phyloP scores from a whole-genome alignment of 2,888 invertebrate species.

The Volucella zonaria region DNA sequence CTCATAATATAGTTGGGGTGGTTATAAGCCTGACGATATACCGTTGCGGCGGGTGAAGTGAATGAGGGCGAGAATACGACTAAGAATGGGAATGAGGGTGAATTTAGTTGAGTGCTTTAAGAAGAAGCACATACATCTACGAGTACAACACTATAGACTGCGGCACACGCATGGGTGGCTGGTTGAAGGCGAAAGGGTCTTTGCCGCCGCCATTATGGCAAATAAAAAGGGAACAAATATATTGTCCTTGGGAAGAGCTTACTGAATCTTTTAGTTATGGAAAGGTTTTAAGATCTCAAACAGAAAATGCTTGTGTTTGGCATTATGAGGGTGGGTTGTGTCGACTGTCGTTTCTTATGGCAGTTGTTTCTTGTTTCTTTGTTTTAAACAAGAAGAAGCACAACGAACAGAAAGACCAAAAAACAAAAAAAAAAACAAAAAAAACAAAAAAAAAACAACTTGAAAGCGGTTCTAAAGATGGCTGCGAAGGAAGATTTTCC shows the following conservation, averaged over 20 bases:
- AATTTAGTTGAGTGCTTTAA: too few species aligned
- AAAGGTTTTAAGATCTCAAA: background rate
- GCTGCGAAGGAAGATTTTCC: too few species aligned
- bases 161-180: constrained; percentile 14
- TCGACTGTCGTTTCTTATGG: constrained; percentile 22
- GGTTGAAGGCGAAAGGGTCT: background rate
- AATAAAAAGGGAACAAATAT: constrained; percentile 48
- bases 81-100: too few species aligned
- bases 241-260: constrained; percentile 41
- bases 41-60: too few species aligned
- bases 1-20: background rate
- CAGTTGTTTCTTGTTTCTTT: constrained; percentile 38
- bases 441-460: too few species aligned
- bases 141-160: background rate
- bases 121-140: background rate
- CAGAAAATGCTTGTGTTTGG: background rate
- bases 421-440: too few species aligned
- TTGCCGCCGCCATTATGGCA: constrained; percentile 55
- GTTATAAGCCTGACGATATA: background rate
- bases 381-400: constrained; percentile 1
- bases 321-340: background rate
- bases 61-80: too few species aligned
- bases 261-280: constrained; percentile 19
- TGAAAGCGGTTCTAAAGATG: too few species aligned
- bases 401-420: background rate